phyloP scores from a whole-genome alignment of 2,113 vertebrate species.

The Salvelinus namaycush region DNA sequence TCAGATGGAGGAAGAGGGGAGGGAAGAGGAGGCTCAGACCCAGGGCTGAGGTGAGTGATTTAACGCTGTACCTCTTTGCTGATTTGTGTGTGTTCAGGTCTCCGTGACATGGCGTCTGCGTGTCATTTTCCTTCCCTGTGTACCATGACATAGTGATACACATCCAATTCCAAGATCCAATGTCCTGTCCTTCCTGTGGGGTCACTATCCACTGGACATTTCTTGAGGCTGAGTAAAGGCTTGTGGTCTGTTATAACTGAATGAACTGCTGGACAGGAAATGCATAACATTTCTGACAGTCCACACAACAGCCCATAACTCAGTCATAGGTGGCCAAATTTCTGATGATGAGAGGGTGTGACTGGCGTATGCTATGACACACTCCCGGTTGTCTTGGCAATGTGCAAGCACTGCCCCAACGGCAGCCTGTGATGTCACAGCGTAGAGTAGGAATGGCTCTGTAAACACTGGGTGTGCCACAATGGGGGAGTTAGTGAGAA shows the following conservation, averaged over 20 bases:
- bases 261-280: neutral
- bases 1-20: too few relatives aligned
- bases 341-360: neutral
- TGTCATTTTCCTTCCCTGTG: slow-evolving; percentile 4
- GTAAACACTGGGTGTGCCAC: neutral
- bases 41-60: too few relatives aligned
- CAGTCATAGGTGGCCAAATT: slow-evolving; percentile 17
- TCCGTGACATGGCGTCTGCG: slow-evolving; percentile 7
- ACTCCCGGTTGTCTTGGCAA: neutral
- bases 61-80: too few relatives aligned
- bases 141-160: slow-evolving; percentile 11
- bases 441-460: neutral
- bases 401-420: slow-evolving; percentile 1
- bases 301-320: slow-evolving; percentile 2
- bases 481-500: neutral
- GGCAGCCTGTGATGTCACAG: neutral
- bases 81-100: neutral
- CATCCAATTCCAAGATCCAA: slow-evolving; percentile 18
- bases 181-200: neutral
- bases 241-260: slow-evolving; percentile 28
- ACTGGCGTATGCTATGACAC: slow-evolving; percentile 6
- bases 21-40: too few relatives aligned
- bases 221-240: slow-evolving; percentile 5
- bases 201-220: slow-evolving; percentile 7
- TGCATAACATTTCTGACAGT: slow-evolving; percentile 9